Conservation (phyloP, 2,113 vertebrate species). For the Corythornis vintsioides region DNA sequence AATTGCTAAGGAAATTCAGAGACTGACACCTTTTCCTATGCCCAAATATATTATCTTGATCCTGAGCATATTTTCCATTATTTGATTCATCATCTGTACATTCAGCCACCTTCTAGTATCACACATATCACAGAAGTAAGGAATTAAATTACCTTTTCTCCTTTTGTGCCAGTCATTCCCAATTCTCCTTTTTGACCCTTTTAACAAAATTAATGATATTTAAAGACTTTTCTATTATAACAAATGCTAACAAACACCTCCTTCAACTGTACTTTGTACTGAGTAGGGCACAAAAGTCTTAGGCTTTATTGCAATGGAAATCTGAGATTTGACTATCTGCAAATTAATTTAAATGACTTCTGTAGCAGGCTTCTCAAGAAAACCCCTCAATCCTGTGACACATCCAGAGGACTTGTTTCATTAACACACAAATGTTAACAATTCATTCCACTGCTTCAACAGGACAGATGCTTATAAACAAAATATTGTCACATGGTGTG, state of each 20-base stretch:
- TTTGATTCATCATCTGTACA: neutral
- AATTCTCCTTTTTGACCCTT: slow-evolving; percentile 78
- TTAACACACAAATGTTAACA: neutral
- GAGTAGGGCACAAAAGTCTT: neutral
- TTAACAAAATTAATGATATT: slow-evolving; percentile 62
- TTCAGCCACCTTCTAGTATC: neutral
- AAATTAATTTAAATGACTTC: neutral
- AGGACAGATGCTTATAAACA: neutral
- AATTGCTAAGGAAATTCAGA: neutral
- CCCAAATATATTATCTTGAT: neutral
- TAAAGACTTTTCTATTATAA: neutral
- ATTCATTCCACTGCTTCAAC: neutral
- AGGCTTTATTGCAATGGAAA: neutral
- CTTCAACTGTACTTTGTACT: neutral
- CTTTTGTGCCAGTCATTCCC: slow-evolving; percentile 74
- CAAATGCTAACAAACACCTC: neutral
- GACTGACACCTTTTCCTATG: neutral
- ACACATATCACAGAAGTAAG: neutral
- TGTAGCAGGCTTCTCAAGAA: neutral
- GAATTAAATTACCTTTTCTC: slow-evolving; percentile 79
- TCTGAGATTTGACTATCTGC: neutral
- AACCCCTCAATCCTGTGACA: neutral
- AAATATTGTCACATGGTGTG: too few species aligned
- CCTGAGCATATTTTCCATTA: neutral
- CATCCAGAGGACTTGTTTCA: neutral